Conservation (phyloP, 2,113 vertebrate genomes). For the Piaya cayana region DNA sequence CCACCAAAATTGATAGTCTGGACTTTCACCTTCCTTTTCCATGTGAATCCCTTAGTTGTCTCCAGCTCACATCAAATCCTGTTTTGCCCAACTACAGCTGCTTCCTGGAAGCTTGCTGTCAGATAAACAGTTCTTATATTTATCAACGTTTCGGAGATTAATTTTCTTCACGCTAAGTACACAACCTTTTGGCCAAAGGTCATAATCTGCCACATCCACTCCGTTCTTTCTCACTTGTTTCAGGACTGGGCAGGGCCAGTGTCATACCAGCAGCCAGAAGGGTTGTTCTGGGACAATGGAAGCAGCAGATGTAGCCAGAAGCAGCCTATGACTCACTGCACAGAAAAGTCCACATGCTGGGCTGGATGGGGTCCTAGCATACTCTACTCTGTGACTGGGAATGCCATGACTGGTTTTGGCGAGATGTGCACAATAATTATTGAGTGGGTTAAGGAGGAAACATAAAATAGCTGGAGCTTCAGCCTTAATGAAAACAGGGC, state of each 20-base stretch:
- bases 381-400: background rate
- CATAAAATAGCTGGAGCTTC: background rate
- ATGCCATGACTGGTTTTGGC: background rate
- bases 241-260: background rate
- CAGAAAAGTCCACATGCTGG: background rate
- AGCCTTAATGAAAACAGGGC: background rate
- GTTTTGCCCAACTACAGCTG: background rate
- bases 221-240: background rate
- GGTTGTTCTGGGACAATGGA: constrained; percentile 16
- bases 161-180: background rate
- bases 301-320: background rate
- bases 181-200: background rate
- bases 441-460: background rate
- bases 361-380: background rate
- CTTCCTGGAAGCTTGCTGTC: background rate
- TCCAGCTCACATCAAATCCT: background rate
- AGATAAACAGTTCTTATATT: accelerated
- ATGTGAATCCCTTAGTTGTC: background rate
- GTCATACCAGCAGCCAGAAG: background rate
- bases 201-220: background rate
- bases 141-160: background rate
- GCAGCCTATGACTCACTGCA: constrained; percentile 7
- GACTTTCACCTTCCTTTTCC: background rate
- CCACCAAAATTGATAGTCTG: background rate
- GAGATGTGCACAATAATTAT: background rate